phyloP scores from a whole-genome alignment of 2,888 invertebrate species.

The Drosophila melanosoma region DNA sequence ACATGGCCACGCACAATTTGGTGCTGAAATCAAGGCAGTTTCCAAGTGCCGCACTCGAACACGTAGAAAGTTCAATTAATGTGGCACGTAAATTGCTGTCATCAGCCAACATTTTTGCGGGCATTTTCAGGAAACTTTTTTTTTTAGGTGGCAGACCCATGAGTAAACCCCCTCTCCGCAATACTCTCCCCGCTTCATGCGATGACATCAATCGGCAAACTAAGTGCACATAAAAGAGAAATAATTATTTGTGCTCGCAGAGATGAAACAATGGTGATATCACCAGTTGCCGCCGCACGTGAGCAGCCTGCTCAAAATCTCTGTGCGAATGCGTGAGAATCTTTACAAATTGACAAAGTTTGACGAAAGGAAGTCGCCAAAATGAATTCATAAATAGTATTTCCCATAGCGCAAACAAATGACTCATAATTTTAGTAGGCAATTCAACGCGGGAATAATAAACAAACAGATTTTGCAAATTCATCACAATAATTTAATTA shows the following conservation, averaged over 20 bases:
- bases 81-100: slow-evolving; percentile 77
- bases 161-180: not conserved
- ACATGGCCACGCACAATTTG: slow-evolving; percentile 43
- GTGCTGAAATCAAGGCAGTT: slow-evolving; percentile 38
- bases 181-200: not conserved
- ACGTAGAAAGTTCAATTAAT: slow-evolving; percentile 81
- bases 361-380: slow-evolving; percentile 40
- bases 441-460: not conserved
- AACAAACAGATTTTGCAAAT: not conserved
- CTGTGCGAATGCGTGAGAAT: slow-evolving; percentile 49
- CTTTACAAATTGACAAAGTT: slow-evolving; percentile 26
- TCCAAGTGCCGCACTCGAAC: slow-evolving; percentile 67
- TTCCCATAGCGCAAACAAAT: not conserved
- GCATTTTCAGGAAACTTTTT: slow-evolving; percentile 30
- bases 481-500: not conserved
- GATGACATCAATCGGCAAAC: slow-evolving; percentile 32
- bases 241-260: slow-evolving; percentile 34
- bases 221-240: slow-evolving; percentile 23
- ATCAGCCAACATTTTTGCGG: slow-evolving; percentile 42
- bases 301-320: slow-evolving; percentile 55
- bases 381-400: slow-evolving; percentile 47
- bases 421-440: not conserved
- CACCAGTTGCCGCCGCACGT: slow-evolving; percentile 63
- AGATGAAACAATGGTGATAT: slow-evolving; percentile 67
- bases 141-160: slow-evolving; percentile 28